phyloP scores from a whole-genome alignment of 1,140 invertebrate species.

The Meteorus sp. region DNA sequence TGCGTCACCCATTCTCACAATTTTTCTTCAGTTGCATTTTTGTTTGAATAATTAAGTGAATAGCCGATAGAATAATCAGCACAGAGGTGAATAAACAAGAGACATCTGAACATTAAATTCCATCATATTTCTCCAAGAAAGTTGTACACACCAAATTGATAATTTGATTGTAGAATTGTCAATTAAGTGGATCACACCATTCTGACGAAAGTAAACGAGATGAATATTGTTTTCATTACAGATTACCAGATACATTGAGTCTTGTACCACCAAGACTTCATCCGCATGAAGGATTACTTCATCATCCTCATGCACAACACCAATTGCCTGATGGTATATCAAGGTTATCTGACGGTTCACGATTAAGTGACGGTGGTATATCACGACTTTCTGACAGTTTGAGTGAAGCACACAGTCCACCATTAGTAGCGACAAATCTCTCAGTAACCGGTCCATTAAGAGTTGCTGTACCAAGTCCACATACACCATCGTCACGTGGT shows the following conservation, averaged over 20 bases:
- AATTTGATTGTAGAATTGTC: no score
- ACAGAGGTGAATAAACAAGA: no score
- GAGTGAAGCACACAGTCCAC: constrained; percentile 56
- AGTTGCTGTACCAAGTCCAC: constrained; percentile 55
- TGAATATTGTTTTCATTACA: constrained; percentile 32
- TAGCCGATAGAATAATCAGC: no score
- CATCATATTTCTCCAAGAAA: no score
- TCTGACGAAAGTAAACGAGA: not conserved
- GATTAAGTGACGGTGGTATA: constrained; percentile 53
- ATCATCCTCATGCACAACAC: constrained; percentile 45
- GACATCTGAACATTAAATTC: no score
- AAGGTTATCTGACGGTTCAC: constrained; percentile 54
- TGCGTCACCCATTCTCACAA: no score
- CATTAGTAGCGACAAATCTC: constrained; percentile 55
- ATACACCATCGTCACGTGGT: constrained; percentile 55
- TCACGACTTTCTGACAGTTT: constrained; percentile 54
- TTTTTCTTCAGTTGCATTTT: no score
- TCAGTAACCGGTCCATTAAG: constrained; percentile 54
- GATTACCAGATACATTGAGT: constrained; percentile 52
- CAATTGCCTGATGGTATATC: constrained; percentile 52
- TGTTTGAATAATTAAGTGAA: no score
- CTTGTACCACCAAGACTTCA: constrained; percentile 48
- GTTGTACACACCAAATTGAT: no score
- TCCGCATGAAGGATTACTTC: constrained; percentile 50
- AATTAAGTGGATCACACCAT: no score